Evolutionary conservation across 1,140 invertebrate genomes (phyloP).

Genomic region (Planococcus citri): DNA sequence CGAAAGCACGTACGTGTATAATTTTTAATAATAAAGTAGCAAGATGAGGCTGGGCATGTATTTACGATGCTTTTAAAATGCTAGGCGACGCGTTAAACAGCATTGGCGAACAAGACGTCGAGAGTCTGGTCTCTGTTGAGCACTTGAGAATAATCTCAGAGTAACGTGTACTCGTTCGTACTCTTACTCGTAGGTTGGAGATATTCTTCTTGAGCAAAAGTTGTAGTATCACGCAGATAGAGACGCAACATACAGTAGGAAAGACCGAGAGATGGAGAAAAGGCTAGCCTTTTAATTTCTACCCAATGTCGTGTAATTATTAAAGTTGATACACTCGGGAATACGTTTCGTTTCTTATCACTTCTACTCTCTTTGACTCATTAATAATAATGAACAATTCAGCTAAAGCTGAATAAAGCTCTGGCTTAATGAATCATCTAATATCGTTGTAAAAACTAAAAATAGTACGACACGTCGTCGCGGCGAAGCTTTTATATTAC

Average conservation of each 20-base stretch:
- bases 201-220: background rate
- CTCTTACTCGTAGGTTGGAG: background rate
- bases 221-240: too few relatives aligned
- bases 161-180: too few relatives aligned
- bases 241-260: too few relatives aligned
- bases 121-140: background rate
- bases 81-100: background rate
- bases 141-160: background rate
- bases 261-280: too few relatives aligned
- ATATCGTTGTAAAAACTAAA: too few relatives aligned
- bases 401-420: background rate
- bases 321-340: background rate
- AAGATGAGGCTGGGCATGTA: background rate
- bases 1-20: background rate
- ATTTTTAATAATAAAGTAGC: background rate
- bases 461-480: too few relatives aligned
- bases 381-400: slow-evolving; percentile 8
- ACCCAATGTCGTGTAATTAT: background rate
- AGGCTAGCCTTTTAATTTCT: background rate
- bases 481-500: too few relatives aligned
- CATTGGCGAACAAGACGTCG: background rate
- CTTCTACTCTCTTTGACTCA: background rate
- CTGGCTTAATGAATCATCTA: too few relatives aligned
- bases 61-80: background rate
- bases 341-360: background rate